phyloP scores from a whole-genome alignment of 2,113 vertebrate genomes.

The Rhinichthys klamathensis region DNA sequence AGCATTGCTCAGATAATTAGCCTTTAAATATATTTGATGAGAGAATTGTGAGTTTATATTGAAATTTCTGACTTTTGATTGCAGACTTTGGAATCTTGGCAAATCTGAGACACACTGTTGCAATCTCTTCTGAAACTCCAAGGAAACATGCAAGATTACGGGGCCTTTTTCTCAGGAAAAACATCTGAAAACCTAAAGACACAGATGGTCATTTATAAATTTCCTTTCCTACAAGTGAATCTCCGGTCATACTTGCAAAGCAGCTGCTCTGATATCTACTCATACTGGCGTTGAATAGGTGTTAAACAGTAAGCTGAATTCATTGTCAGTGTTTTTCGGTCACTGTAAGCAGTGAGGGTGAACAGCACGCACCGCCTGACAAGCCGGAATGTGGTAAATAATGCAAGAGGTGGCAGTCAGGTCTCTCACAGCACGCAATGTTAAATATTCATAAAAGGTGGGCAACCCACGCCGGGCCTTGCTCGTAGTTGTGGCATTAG shows the following conservation, averaged over 20 bases:
- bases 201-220: neutral
- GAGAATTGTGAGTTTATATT: neutral
- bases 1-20: neutral
- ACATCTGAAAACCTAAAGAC: neutral
- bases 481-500: neutral
- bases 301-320: neutral
- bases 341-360: neutral
- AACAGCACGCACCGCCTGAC: neutral
- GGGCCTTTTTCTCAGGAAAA: neutral
- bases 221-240: neutral
- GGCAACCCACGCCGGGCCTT: slow-evolving; percentile 23
- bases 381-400: slow-evolving; percentile 47
- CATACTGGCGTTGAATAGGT: neutral
- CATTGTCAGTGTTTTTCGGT: neutral
- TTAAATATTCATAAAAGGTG: slow-evolving; percentile 57
- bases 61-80: neutral
- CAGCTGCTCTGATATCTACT: neutral
- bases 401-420: slow-evolving; percentile 52
- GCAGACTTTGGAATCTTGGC: neutral
- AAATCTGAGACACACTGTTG: neutral
- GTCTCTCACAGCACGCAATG: slow-evolving; percentile 48
- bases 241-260: neutral
- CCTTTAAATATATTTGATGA: neutral
- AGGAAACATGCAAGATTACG: neutral
- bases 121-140: neutral